Percentiles rank a stretch among this genome's conserved stretches.
These are phyloP conservation scores for Coenonympha glycerion DNA, from an alignment of 2,888 invertebrate species.

Conservation along the genomic window DNA sequence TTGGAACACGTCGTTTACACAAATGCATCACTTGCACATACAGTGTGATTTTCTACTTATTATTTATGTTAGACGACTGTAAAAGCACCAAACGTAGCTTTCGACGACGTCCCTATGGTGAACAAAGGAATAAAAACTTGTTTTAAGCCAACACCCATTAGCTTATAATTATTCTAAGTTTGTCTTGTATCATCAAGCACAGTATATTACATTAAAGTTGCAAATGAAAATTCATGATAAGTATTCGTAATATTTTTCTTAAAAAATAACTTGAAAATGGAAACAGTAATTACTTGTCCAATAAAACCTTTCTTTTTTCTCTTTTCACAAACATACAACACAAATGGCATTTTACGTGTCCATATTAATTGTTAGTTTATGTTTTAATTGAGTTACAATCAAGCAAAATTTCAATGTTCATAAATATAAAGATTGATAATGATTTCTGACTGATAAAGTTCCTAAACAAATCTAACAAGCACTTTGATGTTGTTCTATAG, in stretches of 20 bases:
- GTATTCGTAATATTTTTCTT: background rate
- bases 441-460: background rate
- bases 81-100: background rate
- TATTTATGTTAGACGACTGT: slow-evolving; percentile 6
- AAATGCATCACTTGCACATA: slow-evolving; percentile 8
- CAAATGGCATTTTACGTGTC: slow-evolving; percentile 24
- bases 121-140: background rate
- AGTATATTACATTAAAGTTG: background rate
- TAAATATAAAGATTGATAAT: too few species aligned
- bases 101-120: background rate
- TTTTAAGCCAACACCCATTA: background rate
- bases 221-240: too few species aligned
- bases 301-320: slow-evolving; percentile 45
- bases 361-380: background rate
- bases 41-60: slow-evolving; percentile 1
- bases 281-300: background rate
- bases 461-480: slow-evolving; percentile 10
- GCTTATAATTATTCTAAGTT: background rate
- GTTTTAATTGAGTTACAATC: background rate
- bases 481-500: slow-evolving; percentile 26
- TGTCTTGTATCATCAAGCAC: background rate
- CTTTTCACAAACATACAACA: slow-evolving; percentile 74
- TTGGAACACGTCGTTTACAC: slow-evolving; percentile 9
- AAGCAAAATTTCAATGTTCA: too few species aligned
- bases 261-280: background rate